Conservation (phyloP, 2,888 invertebrate species). For the Leptarthrus brevirostris region DNA sequence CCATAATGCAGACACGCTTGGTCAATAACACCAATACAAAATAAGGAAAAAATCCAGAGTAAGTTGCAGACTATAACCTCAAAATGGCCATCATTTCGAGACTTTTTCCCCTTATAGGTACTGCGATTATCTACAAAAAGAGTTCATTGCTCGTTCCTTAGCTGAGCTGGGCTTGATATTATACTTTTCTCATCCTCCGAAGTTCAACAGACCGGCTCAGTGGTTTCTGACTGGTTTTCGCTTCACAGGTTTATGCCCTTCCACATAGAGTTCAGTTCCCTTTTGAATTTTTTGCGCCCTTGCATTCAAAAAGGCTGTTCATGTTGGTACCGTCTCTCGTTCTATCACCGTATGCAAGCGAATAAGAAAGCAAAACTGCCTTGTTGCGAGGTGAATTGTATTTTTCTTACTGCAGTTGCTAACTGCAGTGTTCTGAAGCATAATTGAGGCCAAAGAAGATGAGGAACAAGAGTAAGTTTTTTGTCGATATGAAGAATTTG, state of each 20-base stretch:
- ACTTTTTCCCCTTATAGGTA: neutral
- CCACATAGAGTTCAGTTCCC: conserved; percentile 43
- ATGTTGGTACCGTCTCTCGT: no score
- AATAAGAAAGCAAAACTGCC: no score
- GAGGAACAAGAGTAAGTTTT: no score
- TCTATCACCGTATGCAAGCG: neutral
- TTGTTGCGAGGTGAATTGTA: no score
- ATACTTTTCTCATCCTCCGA: conserved; percentile 1
- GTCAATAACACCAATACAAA: neutral
- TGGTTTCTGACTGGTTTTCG: conserved; percentile 33
- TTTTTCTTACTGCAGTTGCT: neutral
- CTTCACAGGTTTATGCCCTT: conserved; percentile 42
- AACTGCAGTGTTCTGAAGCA: neutral
- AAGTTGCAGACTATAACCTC: neutral
- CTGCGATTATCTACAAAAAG: conserved; percentile 15
- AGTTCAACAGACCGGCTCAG: conserved; percentile 26
- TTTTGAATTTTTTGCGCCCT: conserved; percentile 41
- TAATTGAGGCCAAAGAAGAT: no score
- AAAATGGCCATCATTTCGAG: neutral
- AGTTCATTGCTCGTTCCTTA: conserved; percentile 33
- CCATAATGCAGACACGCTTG: neutral
- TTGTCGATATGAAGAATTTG: no score
- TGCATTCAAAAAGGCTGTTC: no score
- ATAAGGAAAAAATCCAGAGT: neutral
- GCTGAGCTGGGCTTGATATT: neutral